Conservation (phyloP, 2,888 invertebrate species). For the Nemurella pictetii region DNA sequence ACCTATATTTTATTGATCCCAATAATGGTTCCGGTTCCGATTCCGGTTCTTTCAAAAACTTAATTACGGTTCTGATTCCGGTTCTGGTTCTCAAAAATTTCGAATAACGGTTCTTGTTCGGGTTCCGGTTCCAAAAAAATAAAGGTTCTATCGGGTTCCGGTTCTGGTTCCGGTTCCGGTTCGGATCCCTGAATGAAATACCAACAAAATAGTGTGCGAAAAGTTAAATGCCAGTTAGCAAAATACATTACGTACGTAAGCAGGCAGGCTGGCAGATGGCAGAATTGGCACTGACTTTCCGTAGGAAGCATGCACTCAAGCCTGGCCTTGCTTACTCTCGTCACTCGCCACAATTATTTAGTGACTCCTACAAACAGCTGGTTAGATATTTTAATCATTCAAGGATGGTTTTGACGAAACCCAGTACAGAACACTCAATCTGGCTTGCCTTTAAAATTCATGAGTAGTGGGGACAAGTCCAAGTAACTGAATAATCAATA, state of each 20-base stretch:
- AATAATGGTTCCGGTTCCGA: too few relatives aligned
- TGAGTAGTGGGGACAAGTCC: slow-evolving; percentile 44
- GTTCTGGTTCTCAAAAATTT: too few relatives aligned
- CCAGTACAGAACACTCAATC: not conserved
- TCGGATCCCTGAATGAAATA: too few relatives aligned
- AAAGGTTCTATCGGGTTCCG: too few relatives aligned
- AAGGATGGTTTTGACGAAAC: slow-evolving; percentile 16
- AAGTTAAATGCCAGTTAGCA: slow-evolving; percentile 42
- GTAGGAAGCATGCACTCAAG: slow-evolving; percentile 37
- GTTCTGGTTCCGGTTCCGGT: too few relatives aligned
- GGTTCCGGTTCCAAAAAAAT: too few relatives aligned
- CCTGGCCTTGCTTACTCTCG: slow-evolving; percentile 33
- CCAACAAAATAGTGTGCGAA: slow-evolving; percentile 40
- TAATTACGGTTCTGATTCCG: too few relatives aligned
- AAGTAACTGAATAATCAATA: slow-evolving; percentile 45
- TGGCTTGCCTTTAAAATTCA: slow-evolving; percentile 20
- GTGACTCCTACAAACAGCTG: slow-evolving; percentile 44
- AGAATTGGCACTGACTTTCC: not conserved
- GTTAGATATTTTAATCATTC: slow-evolving; percentile 46
- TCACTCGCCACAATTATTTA: slow-evolving; percentile 43
- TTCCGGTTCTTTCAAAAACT: too few relatives aligned
- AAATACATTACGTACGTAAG: slow-evolving; percentile 43
- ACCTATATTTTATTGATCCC: too few relatives aligned
- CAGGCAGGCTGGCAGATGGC: slow-evolving; percentile 34
- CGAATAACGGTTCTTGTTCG: too few relatives aligned